Base-by-base conservation (phyloP, 2,888 invertebrate genomes). In the Eurois occulta region DNA sequence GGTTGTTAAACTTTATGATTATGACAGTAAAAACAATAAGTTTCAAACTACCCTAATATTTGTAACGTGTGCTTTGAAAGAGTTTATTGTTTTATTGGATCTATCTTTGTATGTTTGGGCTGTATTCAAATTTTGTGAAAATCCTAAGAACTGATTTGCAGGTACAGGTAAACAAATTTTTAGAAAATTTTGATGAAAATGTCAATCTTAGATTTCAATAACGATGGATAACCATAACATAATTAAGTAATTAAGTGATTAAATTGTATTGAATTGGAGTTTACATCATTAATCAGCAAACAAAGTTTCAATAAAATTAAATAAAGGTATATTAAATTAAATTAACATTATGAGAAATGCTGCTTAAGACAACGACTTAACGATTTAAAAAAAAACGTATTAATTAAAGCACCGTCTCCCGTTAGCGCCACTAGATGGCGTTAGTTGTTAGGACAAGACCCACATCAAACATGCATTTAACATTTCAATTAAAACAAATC, bases 351-450 rank as follows among this genome's bases (percentile, higher is more conserved):
- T 55, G 55, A 18, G 1, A 64, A 24, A 16, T 35, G 1, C 1
- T 43, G 28, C 16, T 13, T 46, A 32, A 43, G 41, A 35, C 0
- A 43, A 24, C 28, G 2, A 38, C 5, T n/a, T 11, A 11, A 18
- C 18, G 2, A 55, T 55, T 10, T n/a, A 24, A 77, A 24, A 38
- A 62, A 52, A 74, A 52, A 52, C 0, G 1, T 60, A 58, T 13
- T 60, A 72, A 13, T 43, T 10, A 46, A 48, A 43, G 21, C n/a
- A 18, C 1, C 3, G 35, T 64, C 64, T 67, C 78, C 11, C 6
- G 10, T n/a, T 38, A 16, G 18, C 35, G n/a, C 28, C 1, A 71
- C 75, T 78, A 84, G 85, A 84, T 84, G 84, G 85, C 82, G 82
- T 46, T 76, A 78, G 52, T 28, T 13, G 66, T 60, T 10, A 32